Evolutionary conservation across 2,888 invertebrate genomes (phyloP), one percentile per base, ranked within the genome.

Genomic region (Melanargia galathea): DNA sequence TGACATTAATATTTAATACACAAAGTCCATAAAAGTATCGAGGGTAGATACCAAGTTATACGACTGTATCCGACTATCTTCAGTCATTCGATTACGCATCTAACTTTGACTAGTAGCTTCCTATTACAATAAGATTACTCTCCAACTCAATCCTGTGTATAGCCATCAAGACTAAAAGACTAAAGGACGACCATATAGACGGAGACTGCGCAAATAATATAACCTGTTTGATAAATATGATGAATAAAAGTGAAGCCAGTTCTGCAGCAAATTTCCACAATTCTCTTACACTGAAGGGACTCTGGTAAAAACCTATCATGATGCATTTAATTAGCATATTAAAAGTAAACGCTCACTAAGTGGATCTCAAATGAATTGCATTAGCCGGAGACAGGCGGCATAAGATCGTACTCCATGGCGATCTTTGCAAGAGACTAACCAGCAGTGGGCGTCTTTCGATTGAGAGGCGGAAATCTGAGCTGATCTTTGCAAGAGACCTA

Each of bases 111-210:
- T 69, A 54, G 62, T 54, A 43, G 62, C 55, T 65, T 65, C 62
- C 61, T 43, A 58, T 58, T 64, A 73, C 70, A 73, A 71, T 71
- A 66, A 64, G 67, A 62, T 63, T 67, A 68, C 72, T 68, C 71
- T 74, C 70, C 70, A 73, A 73, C 70, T 75, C 70, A 71, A 74
- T 73, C 70, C 68, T 61, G 63, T 70, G 66, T 66, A 59, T 64
- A 60, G 58, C 56, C 35, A 35, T 26, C n/a, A n/a, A n/a, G n/a
- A n/a, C n/a, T n/a, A n/a, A n/a, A n/a, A 30, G 52, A 52, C 20
- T 35, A 51, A 30, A 33, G 20, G 8, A n/a, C 7, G 5, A 49
- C 10, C n/a, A n/a, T n/a, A 16, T 49, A 16, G 26, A 49, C 22
- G 11, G 22, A 4, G 45, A 46, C 20, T 20, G 45, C 11, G 8